Evolutionary conservation across 2,113 vertebrate species (phyloP), one percentile per base, ranked within the genome.

Genomic region (Scytalopus superciliaris): DNA sequence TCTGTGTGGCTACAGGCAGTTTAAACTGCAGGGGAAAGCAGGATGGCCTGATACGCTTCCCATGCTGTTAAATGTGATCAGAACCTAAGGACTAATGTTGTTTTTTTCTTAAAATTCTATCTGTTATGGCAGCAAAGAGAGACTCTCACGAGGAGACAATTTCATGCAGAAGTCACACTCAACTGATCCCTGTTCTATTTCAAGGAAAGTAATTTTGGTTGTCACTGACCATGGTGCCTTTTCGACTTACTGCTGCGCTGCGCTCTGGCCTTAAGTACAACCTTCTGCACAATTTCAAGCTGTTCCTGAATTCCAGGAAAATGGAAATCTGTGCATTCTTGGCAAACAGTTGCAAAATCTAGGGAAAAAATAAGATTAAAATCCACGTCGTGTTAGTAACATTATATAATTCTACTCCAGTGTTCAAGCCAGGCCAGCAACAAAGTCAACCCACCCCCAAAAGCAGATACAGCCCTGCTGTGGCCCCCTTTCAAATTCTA

Each of bases 301-400:
- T 99, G 99, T 93, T 99, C 98, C 87, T 99, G 99, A 94, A 99
- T 98, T 57, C 98, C 97, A 30, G 97, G 98, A 87, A 99, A 99
- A 97, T 96, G 99, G 97, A 99, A 99, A 93, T 99, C 98, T 0
- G 99, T 99, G 87, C 99, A 99, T 95, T 99, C 99, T 95, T 99
- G 99, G 59, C 98, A 99, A 94, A 99, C 98, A 0, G 99, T 99
- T 89, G 99, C 98, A 97, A 99, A 99, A 96, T 99, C 99, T 99
- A 97, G 86, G 80, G 24, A 30, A 52, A 73, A 60, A 62, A 42
- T 2, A 94, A 66, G 5, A 63, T 47, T 47, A 66, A 86, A 67
- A 81, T 30, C 33, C 9, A 55, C 0, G 0, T 55, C 45, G 23
- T 59, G 44, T 83, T 55, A 66, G 59, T 31, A 84, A 84, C 9